A percentile compares a stretch with the other conserved stretches of the same genome.
These are phyloP conservation scores for Hydropsyche tenuis DNA, from an alignment of 1,140 invertebrate species.

Conservation along the genomic window DNA sequence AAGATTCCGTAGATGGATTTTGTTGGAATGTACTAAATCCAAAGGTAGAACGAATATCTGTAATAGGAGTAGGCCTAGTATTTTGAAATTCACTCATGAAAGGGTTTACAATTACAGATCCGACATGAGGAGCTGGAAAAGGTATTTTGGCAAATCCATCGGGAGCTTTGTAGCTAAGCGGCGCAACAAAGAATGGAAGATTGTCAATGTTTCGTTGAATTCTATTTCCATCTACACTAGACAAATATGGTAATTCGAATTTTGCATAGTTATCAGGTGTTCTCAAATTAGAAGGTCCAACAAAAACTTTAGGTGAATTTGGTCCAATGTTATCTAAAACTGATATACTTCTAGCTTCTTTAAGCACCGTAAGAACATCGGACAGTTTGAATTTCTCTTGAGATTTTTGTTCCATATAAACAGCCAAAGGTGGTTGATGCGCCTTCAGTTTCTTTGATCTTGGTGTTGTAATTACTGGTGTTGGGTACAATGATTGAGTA, in stretches of 20 bases:
- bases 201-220: conserved; percentile 76
- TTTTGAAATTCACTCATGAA: conserved; percentile 40
- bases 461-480: conserved; percentile 58
- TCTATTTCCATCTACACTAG: conserved; percentile 72
- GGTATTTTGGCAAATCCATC: conserved; percentile 82
- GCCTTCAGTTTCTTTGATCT: conserved; percentile 69
- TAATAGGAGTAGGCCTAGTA: conserved; percentile 8
- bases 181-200: conserved; percentile 83
- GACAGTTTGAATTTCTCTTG: conserved; percentile 64
- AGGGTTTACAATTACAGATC: conserved; percentile 77
- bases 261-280: conserved; percentile 76
- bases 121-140: conserved; percentile 83
- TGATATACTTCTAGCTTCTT: conserved; percentile 74
- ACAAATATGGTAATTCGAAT: conserved; percentile 83
- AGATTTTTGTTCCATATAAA: conserved; percentile 71
- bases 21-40: conserved; percentile 38
- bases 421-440: conserved; percentile 81
- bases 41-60: not conserved
- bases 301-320: conserved; percentile 76
- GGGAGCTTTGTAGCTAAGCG: conserved; percentile 80
- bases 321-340: conserved; percentile 75
- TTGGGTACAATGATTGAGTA: conserved; percentile 58
- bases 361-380: conserved; percentile 73
- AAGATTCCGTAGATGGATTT: conserved; percentile 46
- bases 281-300: conserved; percentile 76